Evolutionary conservation across 2,113 vertebrate genomes (phyloP).

Genomic region (Hylia prasina): DNA sequence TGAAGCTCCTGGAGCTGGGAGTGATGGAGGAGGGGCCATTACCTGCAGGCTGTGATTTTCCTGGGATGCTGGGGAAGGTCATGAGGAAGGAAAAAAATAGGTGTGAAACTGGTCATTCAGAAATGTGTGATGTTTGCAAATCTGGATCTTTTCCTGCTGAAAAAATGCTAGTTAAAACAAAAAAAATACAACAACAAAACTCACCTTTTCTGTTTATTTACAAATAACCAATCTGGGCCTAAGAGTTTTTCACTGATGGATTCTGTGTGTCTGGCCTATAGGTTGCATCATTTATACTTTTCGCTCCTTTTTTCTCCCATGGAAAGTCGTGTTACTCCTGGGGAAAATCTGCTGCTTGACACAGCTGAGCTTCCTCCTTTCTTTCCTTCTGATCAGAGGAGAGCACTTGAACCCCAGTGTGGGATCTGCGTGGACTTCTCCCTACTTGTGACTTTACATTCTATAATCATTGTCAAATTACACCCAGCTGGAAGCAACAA

Average conservation of each 20-base stretch:
- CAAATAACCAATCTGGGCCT: neutral
- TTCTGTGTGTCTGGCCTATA: neutral
- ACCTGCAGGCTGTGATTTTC: neutral
- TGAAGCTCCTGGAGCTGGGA: neutral
- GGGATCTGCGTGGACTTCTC: neutral
- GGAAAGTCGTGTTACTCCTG: neutral
- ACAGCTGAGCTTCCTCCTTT: neutral
- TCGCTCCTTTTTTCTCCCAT: neutral
- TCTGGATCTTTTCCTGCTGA: neutral
- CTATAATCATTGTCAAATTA: neutral
- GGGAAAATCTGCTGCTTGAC: neutral
- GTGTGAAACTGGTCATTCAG: neutral
- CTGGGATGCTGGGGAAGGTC: neutral
- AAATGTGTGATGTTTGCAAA: neutral
- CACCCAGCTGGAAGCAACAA: neutral
- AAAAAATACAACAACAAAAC: too few relatives aligned
- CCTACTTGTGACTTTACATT: neutral
- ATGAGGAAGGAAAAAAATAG: neutral
- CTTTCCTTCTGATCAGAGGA: neutral
- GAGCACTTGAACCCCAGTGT: neutral
- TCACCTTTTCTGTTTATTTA: neutral
- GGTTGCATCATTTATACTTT: neutral
- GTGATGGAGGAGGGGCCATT: neutral
- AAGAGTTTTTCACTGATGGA: neutral
- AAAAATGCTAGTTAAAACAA: neutral